Base-by-base conservation (phyloP, 2,888 invertebrate species). In the Eristalis intricaria region DNA sequence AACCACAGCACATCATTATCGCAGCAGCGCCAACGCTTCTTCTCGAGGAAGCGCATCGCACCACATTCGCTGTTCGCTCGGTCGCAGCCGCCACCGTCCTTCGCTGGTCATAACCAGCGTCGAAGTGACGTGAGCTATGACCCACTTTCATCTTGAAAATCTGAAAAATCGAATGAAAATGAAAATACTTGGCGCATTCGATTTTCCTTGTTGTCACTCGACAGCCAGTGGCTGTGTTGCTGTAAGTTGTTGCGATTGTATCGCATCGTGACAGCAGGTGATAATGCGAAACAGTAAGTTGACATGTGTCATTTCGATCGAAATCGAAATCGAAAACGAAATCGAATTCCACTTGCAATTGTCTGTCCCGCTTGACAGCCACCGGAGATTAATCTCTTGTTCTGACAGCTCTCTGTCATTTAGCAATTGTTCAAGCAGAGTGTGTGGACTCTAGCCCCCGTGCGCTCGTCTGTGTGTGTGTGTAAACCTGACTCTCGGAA, bases 241-340 rank as follows among this genome's bases (percentile, higher is more conserved):
- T n/a, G 19, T 19, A n/a, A 19, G 8, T 50, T n/a, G 19, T 75
- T 75, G 70, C 40, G 86, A 86, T 86, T 78, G 78, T 70, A 83
- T 86, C 86, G 65, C 64, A 65, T 69, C 77, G 32, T 65, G 75
- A 70, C 81, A 85, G 65, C 87, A 84, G 79, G 87, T 87, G 87
- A 84, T 84, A 84, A 80, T 84, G 79, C 60, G 60, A 80, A 50
- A 79, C 73, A 84, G 83, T 84, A 79, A 87, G 87, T 84, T 84
- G 87, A 84, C 87, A 84, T 68, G 68, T 87, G 87, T 87, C 84
- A 84, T 38, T 70, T 71, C 22, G 68, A 68, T 87, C 75, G 70
- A 79, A 86, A 58, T 82, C 77, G 85, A 85, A 83, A 71, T 84
- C 79, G 70, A 83, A 86, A 60, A 78, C 78, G 86, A 86, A 83